phyloP scores from a whole-genome alignment of 1,140 invertebrate species.

The Lycorma delicatula region DNA sequence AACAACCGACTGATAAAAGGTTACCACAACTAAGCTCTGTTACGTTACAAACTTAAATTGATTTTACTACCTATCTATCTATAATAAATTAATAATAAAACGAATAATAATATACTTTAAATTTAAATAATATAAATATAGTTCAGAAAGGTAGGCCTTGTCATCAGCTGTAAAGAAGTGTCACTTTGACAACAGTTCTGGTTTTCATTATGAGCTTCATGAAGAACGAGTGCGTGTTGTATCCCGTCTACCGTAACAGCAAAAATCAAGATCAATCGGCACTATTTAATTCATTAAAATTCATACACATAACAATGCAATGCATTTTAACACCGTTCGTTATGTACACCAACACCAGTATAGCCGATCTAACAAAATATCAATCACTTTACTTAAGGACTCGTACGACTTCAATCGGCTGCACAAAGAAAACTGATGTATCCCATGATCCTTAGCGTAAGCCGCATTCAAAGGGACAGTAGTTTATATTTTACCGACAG shows the following conservation, averaged over 20 bases:
- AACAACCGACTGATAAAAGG: not conserved
- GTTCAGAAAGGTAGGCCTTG: not conserved
- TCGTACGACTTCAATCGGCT: not conserved
- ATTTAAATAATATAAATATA: not conserved
- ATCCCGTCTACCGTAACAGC: not conserved
- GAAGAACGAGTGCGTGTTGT: not conserved
- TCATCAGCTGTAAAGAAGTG: not conserved
- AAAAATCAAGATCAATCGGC: not conserved
- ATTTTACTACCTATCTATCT: not conserved
- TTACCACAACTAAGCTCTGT: not conserved
- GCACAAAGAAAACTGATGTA: constrained; percentile 3
- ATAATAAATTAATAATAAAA: not conserved
- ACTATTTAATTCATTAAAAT: not conserved
- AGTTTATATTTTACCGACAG: not conserved
- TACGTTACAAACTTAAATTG: not conserved
- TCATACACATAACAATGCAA: not conserved
- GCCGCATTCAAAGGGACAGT: not conserved
- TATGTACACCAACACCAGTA: constrained; percentile 1
- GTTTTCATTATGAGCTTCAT: not conserved
- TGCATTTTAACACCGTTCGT: constrained; percentile 3
- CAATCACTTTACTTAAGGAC: not conserved
- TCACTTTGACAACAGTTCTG: not conserved
- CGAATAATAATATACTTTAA: too few species aligned
- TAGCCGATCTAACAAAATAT: not conserved
- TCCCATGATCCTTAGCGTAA: not conserved